A percentile compares a stretch with the other conserved stretches of the same genome.
phyloP scores from a whole-genome alignment of 1,140 invertebrate species.

The Heterodera schachtii region DNA sequence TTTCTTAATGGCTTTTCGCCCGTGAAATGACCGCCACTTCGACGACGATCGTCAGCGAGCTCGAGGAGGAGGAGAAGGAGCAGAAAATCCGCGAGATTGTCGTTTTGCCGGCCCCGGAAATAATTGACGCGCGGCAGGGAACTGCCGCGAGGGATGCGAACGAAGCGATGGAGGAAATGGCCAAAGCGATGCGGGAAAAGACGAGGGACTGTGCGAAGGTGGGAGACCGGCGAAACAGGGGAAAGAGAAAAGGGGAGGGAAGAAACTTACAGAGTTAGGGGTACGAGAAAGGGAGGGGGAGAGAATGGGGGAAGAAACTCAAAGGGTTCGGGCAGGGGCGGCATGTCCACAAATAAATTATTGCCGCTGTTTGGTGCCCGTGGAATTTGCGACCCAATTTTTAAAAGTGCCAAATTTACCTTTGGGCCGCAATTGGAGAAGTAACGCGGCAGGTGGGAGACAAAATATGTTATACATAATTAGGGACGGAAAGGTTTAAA shows the following conservation, averaged over 20 bases:
- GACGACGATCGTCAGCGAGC: background rate
- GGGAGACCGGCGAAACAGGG: no score
- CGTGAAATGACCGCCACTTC: background rate
- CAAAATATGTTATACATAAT: no score
- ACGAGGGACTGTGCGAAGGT: conserved; percentile 23
- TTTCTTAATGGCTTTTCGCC: no score
- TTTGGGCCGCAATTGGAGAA: no score
- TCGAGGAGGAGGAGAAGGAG: background rate
- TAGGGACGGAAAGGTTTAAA: no score
- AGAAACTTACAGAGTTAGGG: background rate
- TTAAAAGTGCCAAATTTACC: no score
- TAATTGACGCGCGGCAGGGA: conserved; percentile 25
- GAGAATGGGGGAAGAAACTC: background rate
- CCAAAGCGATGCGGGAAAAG: conserved; percentile 9
- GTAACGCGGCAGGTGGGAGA: no score
- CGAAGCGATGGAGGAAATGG: conserved; percentile 23
- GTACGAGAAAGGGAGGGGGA: background rate
- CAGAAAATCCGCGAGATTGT: conserved; percentile 33
- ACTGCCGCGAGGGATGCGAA: conserved; percentile 6
- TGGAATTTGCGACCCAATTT: no score
- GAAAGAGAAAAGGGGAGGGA: no score
- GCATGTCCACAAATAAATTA: no score
- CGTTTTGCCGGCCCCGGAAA: conserved; percentile 27
- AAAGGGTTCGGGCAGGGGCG: no score
- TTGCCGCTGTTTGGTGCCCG: no score